Evolutionary conservation across 1,140 invertebrate species (phyloP).

Genomic region (Lepidurus arcticus): DNA sequence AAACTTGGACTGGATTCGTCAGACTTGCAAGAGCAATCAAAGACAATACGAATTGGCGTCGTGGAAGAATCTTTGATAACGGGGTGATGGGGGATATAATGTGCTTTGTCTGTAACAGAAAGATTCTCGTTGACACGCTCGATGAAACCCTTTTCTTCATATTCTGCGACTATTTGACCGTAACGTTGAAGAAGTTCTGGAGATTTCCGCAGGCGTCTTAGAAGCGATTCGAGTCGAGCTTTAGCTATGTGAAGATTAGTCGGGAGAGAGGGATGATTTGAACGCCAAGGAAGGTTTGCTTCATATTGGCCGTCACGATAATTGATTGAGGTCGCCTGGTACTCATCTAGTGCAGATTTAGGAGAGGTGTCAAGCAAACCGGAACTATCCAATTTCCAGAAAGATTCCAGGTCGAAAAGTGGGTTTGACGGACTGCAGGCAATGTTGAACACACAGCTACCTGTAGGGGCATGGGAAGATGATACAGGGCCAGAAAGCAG

Average conservation of each 20-base stretch:
- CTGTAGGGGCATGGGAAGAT: too few species aligned
- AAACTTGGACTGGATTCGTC: too few species aligned
- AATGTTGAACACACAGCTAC: too few species aligned
- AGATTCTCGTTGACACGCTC: slow-evolving; percentile 2
- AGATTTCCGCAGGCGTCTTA: neutral
- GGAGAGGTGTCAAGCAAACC: neutral
- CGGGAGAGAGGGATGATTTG: slow-evolving; percentile 24
- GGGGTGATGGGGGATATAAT: neutral
- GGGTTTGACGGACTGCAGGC: too few species aligned
- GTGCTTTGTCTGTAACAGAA: neutral
- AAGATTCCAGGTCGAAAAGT: neutral
- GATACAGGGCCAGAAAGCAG: too few species aligned
- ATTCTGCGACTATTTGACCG: slow-evolving; percentile 25
- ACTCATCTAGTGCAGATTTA: neutral
- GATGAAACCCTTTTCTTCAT: slow-evolving; percentile 27
- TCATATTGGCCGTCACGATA: slow-evolving; percentile 13
- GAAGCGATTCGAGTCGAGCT: neutral
- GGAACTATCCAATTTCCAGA: neutral
- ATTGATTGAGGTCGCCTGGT: too few species aligned
- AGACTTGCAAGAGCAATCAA: too few species aligned
- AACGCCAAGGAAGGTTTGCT: slow-evolving; percentile 22
- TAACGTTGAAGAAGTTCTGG: slow-evolving; percentile 5
- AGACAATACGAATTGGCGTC: too few species aligned
- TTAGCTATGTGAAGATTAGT: slow-evolving; percentile 24
- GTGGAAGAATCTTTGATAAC: too few species aligned